Evolutionary conservation across 2,113 vertebrate genomes (phyloP), one percentile per base, ranked within the genome.

Genomic region (Tetrax tetrax): DNA sequence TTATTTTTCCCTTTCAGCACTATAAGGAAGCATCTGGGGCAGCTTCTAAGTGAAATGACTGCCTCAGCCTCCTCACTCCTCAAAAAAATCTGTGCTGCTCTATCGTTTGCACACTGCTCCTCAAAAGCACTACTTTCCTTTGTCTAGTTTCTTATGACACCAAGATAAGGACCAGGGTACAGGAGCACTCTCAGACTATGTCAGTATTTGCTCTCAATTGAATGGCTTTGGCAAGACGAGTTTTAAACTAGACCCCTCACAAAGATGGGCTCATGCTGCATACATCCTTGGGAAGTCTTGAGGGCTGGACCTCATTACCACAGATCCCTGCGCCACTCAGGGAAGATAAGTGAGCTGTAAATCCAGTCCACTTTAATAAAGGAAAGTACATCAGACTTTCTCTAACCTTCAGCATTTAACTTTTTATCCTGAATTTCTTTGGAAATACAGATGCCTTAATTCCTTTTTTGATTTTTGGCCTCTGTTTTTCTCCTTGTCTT

Each of bases 81-180:
- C 7, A 4, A 64, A 43, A 43, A 78, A 43, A 37, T 19, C 29
- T 31, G 35, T 7, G 1, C 19, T 2, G 0, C 35, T 63, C 60
- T 1, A 0, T 27, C n/a, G 16, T 71, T 61, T 4, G 1, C 61
- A 33, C 0, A 0, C 38, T 37, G 43, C 9, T 10, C 28, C 31
- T 57, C 14, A 23, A 64, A 68, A 64, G 10, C n/a, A 9, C 14
- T 50, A 19, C 27, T 63, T 35, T 80, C 65, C 15, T 41, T 75
- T n/a, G 4, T 1, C 27, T 74, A 14, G 27, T 24, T 45, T n/a
- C 47, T 65, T 24, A 41, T 12, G 21, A 37, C 27, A 91, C 53
- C 50, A 63, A 77, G 28, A 10, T 4, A 63, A 89, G 12, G 24
- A 74, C 23, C 9, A 65, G 25, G 25, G 22, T 10, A 47, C 79